A percentile compares a stretch with the other conserved stretches of the same genome.
Evolutionary conservation across 2,797 vertebrate species (phyloP).

Genomic region (Urophycis tenuis): DNA sequence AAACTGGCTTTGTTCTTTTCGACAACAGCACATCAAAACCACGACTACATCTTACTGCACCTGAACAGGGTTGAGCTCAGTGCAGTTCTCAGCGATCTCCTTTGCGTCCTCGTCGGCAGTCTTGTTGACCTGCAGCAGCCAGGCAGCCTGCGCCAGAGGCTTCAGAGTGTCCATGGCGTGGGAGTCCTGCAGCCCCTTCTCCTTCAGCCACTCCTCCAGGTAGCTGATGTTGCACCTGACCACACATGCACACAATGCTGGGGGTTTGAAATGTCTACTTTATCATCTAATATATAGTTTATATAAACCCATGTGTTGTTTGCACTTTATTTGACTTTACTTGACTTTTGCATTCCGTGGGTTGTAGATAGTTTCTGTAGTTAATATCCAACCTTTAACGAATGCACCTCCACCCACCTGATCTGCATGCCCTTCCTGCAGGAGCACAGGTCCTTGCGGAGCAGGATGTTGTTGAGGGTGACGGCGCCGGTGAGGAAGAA

Average conservation of each 20-base stretch:
- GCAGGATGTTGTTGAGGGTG: slow-evolving; percentile 89
- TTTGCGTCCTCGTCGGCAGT: slow-evolving; percentile 88
- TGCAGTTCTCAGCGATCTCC: slow-evolving; percentile 82
- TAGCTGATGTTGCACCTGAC: slow-evolving; percentile 95
- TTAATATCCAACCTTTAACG: neutral
- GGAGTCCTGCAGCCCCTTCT: slow-evolving; percentile 83
- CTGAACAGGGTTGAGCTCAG: slow-evolving; percentile 85
- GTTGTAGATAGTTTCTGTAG: too few species aligned
- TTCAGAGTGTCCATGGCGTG: slow-evolving; percentile 83
- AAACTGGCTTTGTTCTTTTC: neutral
- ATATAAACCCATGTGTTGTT: neutral
- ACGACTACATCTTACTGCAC: slow-evolving; percentile 56
- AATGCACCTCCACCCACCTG: slow-evolving; percentile 67
- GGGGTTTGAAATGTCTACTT: neutral
- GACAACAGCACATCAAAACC: neutral
- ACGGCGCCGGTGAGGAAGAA: slow-evolving; percentile 84
- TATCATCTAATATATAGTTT: neutral
- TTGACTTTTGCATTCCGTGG: neutral
- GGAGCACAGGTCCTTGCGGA: slow-evolving; percentile 97
- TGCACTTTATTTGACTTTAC: neutral
- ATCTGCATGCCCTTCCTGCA: slow-evolving; percentile 99
- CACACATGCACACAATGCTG: neutral
- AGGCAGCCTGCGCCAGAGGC: slow-evolving; percentile 87
- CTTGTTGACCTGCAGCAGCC: slow-evolving; percentile 97
- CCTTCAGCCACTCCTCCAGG: slow-evolving; percentile 96